phyloP scores from a whole-genome alignment of 2,797 vertebrate genomes.

The Gastrophryne carolinensis region DNA sequence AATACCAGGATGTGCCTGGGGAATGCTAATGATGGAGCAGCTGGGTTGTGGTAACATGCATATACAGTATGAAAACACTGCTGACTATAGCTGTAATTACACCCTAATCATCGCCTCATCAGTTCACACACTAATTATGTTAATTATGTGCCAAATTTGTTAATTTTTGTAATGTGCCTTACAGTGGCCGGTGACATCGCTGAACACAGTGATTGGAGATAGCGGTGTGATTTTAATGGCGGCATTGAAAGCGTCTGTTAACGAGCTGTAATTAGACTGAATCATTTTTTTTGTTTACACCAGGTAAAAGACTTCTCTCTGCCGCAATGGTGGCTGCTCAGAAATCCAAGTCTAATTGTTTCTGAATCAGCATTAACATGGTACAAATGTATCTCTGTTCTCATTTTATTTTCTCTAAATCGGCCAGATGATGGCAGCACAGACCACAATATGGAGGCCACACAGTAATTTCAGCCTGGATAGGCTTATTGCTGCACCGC shows the following conservation, averaged over 20 bases:
- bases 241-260: conserved; percentile 14
- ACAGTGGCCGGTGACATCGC: conserved; percentile 22
- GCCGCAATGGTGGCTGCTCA: conserved; percentile 29
- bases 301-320: conserved; percentile 25
- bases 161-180: conserved; percentile 51
- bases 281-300: conserved; percentile 39
- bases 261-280: conserved; percentile 37
- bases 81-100: conserved; percentile 39
- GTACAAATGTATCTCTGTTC: not conserved
- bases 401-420: not conserved
- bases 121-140: conserved; percentile 47
- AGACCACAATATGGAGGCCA: conserved; percentile 51
- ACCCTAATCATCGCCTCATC: conserved; percentile 46
- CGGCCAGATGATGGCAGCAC: conserved; percentile 68
- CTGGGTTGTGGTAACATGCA: not conserved
- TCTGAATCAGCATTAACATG: conserved; percentile 46
- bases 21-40: not conserved
- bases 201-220: conserved; percentile 26
- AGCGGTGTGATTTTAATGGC: conserved; percentile 16
- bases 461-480: no score
- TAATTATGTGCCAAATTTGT: conserved; percentile 48
- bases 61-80: not conserved
- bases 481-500: no score
- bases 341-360: conserved; percentile 36
- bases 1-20: not conserved